These are phyloP conservation scores for Coreoperca whiteheadi DNA, from an alignment of 2,113 vertebrate genomes.

Conservation along the genomic window DNA sequence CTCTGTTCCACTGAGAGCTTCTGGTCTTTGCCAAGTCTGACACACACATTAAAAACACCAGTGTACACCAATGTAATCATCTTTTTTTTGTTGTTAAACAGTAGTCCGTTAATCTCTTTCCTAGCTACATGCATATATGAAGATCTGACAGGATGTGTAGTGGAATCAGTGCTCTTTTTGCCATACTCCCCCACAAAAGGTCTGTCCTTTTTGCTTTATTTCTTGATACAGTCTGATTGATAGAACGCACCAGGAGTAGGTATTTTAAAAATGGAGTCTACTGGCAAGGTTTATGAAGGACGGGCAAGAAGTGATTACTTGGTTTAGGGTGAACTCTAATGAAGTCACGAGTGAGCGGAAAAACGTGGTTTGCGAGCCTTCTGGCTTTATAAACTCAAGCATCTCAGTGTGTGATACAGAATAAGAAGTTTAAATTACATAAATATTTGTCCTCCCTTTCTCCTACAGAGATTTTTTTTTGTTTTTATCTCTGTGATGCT, in stretches of 20 bases:
- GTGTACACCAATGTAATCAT: conserved; percentile 14
- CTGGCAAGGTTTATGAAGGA: conserved; percentile 51
- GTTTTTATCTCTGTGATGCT: background rate
- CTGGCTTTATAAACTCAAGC: conserved; percentile 27
- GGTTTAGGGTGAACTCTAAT: conserved; percentile 19
- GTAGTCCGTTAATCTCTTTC: conserved; percentile 4
- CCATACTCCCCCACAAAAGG: background rate
- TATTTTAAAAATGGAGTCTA: background rate
- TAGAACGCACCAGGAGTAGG: conserved; percentile 8
- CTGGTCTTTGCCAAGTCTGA: conserved; percentile 49
- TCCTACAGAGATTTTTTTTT: conserved; percentile 1
- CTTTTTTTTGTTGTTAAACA: conserved; percentile 35
- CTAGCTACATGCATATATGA: conserved; percentile 21
- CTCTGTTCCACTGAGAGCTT: conserved; percentile 43
- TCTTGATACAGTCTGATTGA: conserved; percentile 11
- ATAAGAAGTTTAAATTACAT: conserved; percentile 49
- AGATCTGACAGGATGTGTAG: conserved; percentile 32
- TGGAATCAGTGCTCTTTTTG: conserved; percentile 12
- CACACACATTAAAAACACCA: conserved; percentile 41
- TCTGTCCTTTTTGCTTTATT: background rate
- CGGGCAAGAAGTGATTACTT: conserved; percentile 17
- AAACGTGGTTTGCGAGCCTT: conserved; percentile 6
- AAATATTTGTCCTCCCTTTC: conserved; percentile 58
- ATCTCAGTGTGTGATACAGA: conserved; percentile 44
- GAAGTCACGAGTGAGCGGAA: conserved; percentile 24